Conservation (phyloP, 1,140 invertebrate genomes). For the Hyphantria cunea region DNA sequence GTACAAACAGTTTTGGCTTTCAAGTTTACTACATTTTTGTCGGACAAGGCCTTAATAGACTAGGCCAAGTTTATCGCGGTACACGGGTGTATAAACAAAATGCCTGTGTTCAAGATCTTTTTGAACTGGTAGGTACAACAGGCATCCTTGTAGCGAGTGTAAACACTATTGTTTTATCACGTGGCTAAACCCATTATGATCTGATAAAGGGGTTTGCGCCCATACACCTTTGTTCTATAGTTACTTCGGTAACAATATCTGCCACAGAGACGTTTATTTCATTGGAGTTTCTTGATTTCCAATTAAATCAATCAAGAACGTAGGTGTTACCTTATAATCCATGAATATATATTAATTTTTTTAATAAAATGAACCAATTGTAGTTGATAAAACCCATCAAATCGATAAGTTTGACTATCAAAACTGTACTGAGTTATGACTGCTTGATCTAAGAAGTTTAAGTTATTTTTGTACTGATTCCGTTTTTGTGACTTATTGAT, state of each 20-base stretch:
- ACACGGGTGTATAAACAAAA: constrained; percentile 37
- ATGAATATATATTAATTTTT: no score
- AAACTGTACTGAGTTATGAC: no score
- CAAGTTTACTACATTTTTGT: constrained; percentile 17
- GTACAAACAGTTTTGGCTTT: constrained; percentile 14
- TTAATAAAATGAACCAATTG: no score
- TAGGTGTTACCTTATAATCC: no score
- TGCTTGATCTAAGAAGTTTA: no score
- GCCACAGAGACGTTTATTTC: constrained; percentile 18
- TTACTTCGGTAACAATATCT: constrained; percentile 22
- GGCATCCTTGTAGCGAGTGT: constrained; percentile 57
- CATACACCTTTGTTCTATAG: constrained; percentile 48
- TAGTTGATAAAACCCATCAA: no score
- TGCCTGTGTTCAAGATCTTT: constrained; percentile 39
- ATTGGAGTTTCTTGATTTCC: constrained; percentile 5
- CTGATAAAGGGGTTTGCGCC: constrained; percentile 54
- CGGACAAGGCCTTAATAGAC: constrained; percentile 19
- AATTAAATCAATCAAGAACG: background rate
- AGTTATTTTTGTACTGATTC: no score
- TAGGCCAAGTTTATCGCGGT: constrained; percentile 34
- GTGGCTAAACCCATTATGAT: constrained; percentile 62
- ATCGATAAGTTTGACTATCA: no score
- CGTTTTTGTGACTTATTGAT: no score
- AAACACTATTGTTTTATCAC: constrained; percentile 75
- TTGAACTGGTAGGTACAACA: constrained; percentile 41